These are phyloP conservation scores for Meganola albula DNA, from an alignment of 2,888 invertebrate genomes.

Conservation along the genomic window DNA sequence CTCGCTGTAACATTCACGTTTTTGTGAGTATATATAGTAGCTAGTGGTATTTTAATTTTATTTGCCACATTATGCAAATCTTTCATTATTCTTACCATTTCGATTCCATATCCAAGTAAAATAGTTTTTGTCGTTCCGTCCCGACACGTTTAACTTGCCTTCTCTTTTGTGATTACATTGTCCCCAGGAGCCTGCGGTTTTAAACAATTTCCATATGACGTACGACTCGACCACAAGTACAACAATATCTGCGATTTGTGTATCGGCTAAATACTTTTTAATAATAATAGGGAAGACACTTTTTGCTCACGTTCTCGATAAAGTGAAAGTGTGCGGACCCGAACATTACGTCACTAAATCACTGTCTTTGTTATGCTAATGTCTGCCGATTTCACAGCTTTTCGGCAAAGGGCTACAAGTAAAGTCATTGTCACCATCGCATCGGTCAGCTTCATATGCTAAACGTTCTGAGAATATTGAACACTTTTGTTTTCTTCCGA, in stretches of 20 bases:
- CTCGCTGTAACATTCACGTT: too few relatives aligned
- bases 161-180: conserved; percentile 54
- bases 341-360: conserved; percentile 58
- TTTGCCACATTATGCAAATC: conserved; percentile 68
- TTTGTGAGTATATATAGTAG: too few relatives aligned
- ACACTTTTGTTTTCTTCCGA: conserved; percentile 29
- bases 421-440: conserved; percentile 49
- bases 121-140: conserved; percentile 67
- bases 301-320: conserved; percentile 38
- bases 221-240: too few relatives aligned
- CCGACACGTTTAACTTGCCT: conserved; percentile 58
- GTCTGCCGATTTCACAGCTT: conserved; percentile 58
- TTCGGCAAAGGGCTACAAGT: conserved; percentile 57
- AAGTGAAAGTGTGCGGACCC: conserved; percentile 65
- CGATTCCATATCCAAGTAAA: conserved; percentile 65
- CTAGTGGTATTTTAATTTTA: too few relatives aligned
- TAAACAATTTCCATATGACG: conserved; percentile 57
- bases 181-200: conserved; percentile 59
- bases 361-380: conserved; percentile 73
- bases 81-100: conserved; percentile 61
- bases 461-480: conserved; percentile 54
- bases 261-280: conserved; percentile 44
- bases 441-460: conserved; percentile 47
- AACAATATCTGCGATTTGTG: too few relatives aligned
- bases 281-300: conserved; percentile 37